These are phyloP conservation scores for Caenorhabditis remanei DNA, from an alignment of 1,140 invertebrate species.

Conservation along the genomic window DNA sequence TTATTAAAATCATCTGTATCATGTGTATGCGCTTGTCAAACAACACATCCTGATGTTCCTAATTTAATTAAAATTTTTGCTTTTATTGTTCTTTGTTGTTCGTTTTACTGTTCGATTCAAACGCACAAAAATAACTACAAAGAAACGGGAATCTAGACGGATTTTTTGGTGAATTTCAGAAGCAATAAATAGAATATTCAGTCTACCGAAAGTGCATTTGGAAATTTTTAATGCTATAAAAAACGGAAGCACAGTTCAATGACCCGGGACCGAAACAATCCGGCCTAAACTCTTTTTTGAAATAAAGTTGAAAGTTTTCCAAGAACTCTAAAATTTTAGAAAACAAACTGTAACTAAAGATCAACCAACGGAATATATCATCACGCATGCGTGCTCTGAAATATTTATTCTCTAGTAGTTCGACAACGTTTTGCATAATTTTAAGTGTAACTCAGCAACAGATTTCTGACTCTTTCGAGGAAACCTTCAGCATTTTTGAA, in stretches of 20 bases:
- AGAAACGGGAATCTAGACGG: background rate
- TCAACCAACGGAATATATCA: background rate
- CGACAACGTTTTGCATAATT: slow-evolving; percentile 35
- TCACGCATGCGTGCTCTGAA: background rate
- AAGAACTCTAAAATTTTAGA: background rate
- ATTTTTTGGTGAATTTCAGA: background rate
- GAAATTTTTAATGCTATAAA: background rate
- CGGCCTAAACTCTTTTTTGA: too few relatives aligned
- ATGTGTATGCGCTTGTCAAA: slow-evolving; percentile 37
- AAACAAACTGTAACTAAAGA: slow-evolving; percentile 30
- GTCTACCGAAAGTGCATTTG: background rate
- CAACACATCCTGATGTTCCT: slow-evolving; percentile 29
- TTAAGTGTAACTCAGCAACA: slow-evolving; percentile 38
- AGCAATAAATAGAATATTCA: background rate
- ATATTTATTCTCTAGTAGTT: slow-evolving; percentile 31
- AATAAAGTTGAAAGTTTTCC: background rate
- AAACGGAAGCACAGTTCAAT: slow-evolving; percentile 39
- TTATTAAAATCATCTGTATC: slow-evolving; percentile 54
- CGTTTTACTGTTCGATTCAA: slow-evolving; percentile 25
- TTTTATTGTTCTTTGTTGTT: slow-evolving; percentile 40
- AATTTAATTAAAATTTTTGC: slow-evolving; percentile 56
- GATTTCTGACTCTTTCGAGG: background rate
- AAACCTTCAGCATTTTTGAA: background rate
- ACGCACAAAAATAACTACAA: slow-evolving; percentile 32
- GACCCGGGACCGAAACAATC: background rate